A percentile compares a stretch with the other conserved stretches of the same genome.
These are phyloP conservation scores for Hydropsyche tenuis DNA, from an alignment of 1,140 invertebrate genomes.

Conservation along the genomic window DNA sequence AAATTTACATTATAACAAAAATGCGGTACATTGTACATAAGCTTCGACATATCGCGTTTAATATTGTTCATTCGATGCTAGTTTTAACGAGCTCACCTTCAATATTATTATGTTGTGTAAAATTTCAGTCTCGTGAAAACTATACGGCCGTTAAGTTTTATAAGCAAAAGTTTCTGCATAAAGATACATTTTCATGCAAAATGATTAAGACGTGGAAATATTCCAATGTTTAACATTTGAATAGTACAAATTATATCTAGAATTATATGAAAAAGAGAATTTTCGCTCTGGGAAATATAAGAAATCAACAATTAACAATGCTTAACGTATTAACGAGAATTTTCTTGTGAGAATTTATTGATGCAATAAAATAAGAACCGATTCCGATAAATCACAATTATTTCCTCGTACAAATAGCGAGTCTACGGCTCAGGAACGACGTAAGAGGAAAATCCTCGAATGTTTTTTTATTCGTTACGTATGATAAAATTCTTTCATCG, in stretches of 20 bases:
- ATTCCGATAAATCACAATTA: constrained; percentile 9
- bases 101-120: background rate
- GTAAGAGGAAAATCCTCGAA: background rate
- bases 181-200: background rate
- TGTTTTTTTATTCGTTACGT: constrained; percentile 6
- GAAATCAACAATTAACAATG: no score
- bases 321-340: no score
- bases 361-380: constrained; percentile 15
- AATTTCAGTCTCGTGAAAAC: background rate
- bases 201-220: background rate
- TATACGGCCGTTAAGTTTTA: background rate
- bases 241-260: no score
- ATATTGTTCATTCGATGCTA: no score
- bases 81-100: no score
- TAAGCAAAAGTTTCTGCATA: background rate
- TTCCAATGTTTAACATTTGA: no score
- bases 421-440: background rate
- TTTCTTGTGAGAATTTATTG: background rate
- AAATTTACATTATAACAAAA: no score
- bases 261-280: no score
- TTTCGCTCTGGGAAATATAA: no score
- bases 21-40: no score
- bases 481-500: constrained; percentile 12
- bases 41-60: no score
- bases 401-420: background rate